phyloP scores from a whole-genome alignment of 2,797 vertebrate species.

The Gephyroberyx darwinii region DNA sequence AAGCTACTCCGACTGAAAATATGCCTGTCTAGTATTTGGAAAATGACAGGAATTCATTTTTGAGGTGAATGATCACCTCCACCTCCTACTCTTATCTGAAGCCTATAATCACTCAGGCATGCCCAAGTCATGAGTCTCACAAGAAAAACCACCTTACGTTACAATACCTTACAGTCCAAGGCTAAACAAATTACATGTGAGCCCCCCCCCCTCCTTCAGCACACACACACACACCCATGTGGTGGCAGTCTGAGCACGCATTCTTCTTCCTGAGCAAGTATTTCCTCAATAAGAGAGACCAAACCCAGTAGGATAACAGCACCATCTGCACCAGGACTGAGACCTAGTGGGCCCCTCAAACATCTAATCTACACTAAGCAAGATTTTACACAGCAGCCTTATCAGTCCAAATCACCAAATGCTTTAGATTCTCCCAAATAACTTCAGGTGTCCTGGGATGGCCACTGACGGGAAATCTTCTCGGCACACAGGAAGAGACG shows the following conservation, averaged over 20 bases:
- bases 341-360: not conserved
- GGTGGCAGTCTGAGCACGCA: slow-evolving; percentile 23
- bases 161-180: not conserved
- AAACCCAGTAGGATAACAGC: slow-evolving; percentile 50
- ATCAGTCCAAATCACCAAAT: no score
- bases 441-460: no score
- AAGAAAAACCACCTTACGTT: slow-evolving; percentile 15
- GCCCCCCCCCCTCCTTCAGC: not conserved
- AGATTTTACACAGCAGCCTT: no score
- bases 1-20: not conserved
- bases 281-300: slow-evolving; percentile 72
- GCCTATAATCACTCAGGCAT: slow-evolving; percentile 37
- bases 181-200: slow-evolving; percentile 25
- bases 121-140: not conserved
- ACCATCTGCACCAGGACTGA: not conserved
- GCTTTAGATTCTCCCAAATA: no score
- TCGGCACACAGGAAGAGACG: no score
- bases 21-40: slow-evolving; percentile 4
- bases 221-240: slow-evolving; percentile 15
- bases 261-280: slow-evolving; percentile 56
- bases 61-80: not conserved
- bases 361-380: no score
- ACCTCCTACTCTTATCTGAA: slow-evolving; percentile 12
- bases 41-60: slow-evolving; percentile 49
- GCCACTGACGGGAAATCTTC: no score